Base-by-base conservation (phyloP, 2,888 invertebrate genomes). In the Drosophila neotestacea region DNA sequence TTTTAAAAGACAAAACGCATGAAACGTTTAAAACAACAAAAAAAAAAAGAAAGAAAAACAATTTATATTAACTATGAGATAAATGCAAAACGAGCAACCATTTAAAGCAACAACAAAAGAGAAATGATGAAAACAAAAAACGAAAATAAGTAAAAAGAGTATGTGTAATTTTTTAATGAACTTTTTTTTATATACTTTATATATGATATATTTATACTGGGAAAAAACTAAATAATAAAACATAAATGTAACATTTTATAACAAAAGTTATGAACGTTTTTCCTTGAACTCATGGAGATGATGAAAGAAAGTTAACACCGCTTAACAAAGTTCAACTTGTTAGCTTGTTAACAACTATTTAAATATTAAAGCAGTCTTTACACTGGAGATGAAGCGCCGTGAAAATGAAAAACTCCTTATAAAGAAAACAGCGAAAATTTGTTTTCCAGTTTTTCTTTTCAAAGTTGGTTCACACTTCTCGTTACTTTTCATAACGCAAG, bases 111-210 rank as follows among this genome's bases (percentile, higher is more conserved):
- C 41, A 58, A 58, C 28, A 64, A 56, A 38, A 50, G 39, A 60
- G 22, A 50, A 44, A 41, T 51, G 32, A 27, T 51, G 32, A 27
- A 63, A 62, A 38, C 51, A 13, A 28, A 48, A 47, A 34, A 11
- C 41, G 13, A 55, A 22, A 59, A 39, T 13, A 62, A 39, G 7
- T 42, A 13, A 52, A 63, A 77, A 81, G 77, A 81, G 64, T 81
- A 83, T 84, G 86, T 86, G 84, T 84, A 84, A 84, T 84, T 84
- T 84, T 84, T 84, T 86, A 84, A 79, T 76, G 47, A 84, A 86
- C 87, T 85, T 86, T 84, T 81, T 83, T 84, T 84, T 84, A 86
- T 86, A 84, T 84, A 78, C 87, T 84, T 84, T 86, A 84, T 81
- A 84, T 85, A 81, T 67, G 71, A 84, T 84, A 84, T 84, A 84